phyloP scores from a whole-genome alignment of 2,888 invertebrate species.

The Hypselothyrea guttata region DNA sequence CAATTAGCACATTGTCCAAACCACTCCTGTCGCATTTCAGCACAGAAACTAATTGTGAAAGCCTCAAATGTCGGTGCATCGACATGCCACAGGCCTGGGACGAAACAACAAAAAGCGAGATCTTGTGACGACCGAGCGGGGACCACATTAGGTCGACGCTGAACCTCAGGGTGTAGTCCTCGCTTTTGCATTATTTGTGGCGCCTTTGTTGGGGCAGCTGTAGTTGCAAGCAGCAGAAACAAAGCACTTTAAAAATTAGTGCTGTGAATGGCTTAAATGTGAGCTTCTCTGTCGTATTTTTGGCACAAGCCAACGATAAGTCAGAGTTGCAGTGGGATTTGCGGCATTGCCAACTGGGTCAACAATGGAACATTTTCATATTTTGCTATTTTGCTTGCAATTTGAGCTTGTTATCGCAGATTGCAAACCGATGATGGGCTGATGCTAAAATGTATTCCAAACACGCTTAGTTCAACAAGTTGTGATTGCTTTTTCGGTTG shows the following conservation, averaged over 20 bases:
- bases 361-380: constrained; percentile 34
- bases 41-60: constrained; percentile 17
- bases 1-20: constrained; percentile 60
- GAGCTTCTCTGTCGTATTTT: constrained; percentile 16
- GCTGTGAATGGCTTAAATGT: constrained; percentile 20
- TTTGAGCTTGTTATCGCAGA: constrained; percentile 24
- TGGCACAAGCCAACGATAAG: constrained; percentile 32
- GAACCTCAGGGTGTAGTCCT: not conserved
- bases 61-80: constrained; percentile 24
- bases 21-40: constrained; percentile 13
- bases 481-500: not conserved
- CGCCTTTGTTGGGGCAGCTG: constrained; percentile 16
- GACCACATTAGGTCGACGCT: constrained; percentile 38
- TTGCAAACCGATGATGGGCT: not conserved
- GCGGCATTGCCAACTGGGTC: constrained; percentile 60
- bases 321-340: constrained; percentile 8
- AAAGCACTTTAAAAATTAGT: constrained; percentile 26
- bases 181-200: constrained; percentile 12
- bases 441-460: not conserved
- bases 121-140: constrained; percentile 18
- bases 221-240: constrained; percentile 28
- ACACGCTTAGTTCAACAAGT: not conserved
- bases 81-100: constrained; percentile 34
- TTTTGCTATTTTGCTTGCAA: constrained; percentile 26
- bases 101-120: constrained; percentile 4